Conservation (phyloP, 2,113 vertebrate genomes). For the Regulus satrapa region DNA sequence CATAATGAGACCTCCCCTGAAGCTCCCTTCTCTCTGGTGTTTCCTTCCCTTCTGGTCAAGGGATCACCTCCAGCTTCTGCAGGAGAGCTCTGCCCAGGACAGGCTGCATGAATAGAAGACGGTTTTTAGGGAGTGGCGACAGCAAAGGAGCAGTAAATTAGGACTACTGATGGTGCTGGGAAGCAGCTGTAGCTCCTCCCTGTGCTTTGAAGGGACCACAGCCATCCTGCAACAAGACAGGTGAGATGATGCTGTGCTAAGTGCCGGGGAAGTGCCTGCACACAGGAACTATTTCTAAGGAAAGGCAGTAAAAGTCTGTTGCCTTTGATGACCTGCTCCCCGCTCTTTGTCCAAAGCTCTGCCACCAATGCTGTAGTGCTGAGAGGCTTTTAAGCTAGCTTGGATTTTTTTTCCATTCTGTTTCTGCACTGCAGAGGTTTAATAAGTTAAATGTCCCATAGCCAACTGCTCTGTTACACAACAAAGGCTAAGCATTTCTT, state of each 20-base stretch:
- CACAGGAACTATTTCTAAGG: background rate
- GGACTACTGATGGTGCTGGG: background rate
- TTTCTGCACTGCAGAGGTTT: background rate
- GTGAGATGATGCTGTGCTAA: rapidly evolving
- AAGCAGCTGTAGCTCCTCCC: background rate
- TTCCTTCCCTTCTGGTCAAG: background rate
- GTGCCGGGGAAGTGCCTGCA: background rate
- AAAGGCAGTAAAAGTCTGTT: background rate
- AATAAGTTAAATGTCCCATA: background rate
- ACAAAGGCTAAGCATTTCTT: background rate
- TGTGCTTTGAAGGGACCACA: background rate
- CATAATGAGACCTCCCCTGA: background rate
- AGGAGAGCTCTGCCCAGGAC: background rate
- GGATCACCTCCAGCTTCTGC: background rate
- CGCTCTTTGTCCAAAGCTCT: background rate
- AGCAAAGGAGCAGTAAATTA: background rate
- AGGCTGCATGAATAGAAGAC: background rate
- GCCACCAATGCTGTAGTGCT: background rate
- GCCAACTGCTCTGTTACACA: background rate
- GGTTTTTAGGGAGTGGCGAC: background rate
- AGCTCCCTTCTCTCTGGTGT: background rate
- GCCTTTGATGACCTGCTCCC: background rate
- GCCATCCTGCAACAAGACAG: background rate
- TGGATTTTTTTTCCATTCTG: background rate
- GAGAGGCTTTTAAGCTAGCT: background rate